Conservation (phyloP, 2,888 invertebrate species). For the Clistopyga incitator region DNA sequence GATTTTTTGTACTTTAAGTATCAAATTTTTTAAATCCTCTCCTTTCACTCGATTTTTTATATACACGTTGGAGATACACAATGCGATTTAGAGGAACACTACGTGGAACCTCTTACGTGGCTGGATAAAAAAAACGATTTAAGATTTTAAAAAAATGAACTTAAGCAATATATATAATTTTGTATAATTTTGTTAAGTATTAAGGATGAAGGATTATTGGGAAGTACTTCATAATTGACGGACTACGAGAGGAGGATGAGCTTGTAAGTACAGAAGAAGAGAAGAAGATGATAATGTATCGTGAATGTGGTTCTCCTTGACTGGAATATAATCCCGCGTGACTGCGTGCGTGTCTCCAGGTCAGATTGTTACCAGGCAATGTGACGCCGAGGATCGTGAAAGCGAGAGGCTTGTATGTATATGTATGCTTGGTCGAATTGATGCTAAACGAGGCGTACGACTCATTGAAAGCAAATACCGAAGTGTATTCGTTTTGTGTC, state of each 20-base stretch:
- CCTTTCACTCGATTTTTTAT: too few relatives aligned
- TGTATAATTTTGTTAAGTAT: not conserved
- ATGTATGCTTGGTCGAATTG: conserved; percentile 48
- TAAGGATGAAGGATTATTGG: not conserved
- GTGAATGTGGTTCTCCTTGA: conserved; percentile 81
- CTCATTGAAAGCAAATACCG: conserved; percentile 21
- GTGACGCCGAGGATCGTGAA: conserved; percentile 57
- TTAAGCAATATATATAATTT: not conserved
- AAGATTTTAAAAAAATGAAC: not conserved
- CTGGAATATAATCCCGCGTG: conserved; percentile 74
- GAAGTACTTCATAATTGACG: conserved; percentile 18
- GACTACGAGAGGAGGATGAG: conserved; percentile 53
- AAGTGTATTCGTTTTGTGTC: conserved; percentile 4
- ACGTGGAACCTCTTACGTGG: not conserved
- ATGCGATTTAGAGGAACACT: too few relatives aligned
- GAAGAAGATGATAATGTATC: conserved; percentile 70
- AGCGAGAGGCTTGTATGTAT: conserved; percentile 53
- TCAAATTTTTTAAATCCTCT: too few relatives aligned
- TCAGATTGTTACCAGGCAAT: conserved; percentile 51
- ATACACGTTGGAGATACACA: too few relatives aligned
- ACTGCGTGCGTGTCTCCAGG: conserved; percentile 50
- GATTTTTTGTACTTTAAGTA: too few relatives aligned
- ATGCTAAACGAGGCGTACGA: conserved; percentile 51
- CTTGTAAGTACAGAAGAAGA: conserved; percentile 26
- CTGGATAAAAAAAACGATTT: not conserved